phyloP scores from a whole-genome alignment of 2,888 invertebrate species.

The Acholoe squamosa region DNA sequence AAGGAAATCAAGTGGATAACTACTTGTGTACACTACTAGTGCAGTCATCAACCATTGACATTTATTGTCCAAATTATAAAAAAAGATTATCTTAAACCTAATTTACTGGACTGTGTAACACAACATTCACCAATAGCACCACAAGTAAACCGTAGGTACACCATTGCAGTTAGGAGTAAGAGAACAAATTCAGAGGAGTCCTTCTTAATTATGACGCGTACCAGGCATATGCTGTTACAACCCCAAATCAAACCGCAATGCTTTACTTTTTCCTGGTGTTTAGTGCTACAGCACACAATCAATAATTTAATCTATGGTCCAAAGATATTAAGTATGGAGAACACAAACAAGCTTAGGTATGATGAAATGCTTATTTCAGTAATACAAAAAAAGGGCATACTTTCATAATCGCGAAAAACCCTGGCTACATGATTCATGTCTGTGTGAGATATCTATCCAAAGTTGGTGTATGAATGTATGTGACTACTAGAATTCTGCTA shows the following conservation, averaged over 20 bases:
- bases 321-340: neutral
- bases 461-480: neutral
- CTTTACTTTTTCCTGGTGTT: neutral
- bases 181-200: neutral
- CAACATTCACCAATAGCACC: constrained; percentile 46
- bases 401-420: too few relatives aligned
- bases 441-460: neutral
- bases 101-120: constrained; percentile 16
- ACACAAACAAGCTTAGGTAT: neutral
- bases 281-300: constrained; percentile 23
- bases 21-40: constrained; percentile 13
- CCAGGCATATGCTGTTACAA: neutral
- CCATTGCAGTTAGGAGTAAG: neutral
- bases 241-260: constrained; percentile 7
- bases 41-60: neutral
- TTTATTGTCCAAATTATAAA: neutral
- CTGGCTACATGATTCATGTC: neutral
- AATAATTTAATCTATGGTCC: constrained; percentile 1
- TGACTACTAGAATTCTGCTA: neutral
- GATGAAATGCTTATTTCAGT: too few relatives aligned
- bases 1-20: neutral
- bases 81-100: neutral
- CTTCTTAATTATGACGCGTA: neutral
- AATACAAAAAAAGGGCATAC: too few relatives aligned
- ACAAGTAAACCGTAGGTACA: neutral